Percentiles rank a stretch among this genome's conserved stretches.
phyloP scores from a whole-genome alignment of 2,797 vertebrate species.

The Lophotriccus pileatus region DNA sequence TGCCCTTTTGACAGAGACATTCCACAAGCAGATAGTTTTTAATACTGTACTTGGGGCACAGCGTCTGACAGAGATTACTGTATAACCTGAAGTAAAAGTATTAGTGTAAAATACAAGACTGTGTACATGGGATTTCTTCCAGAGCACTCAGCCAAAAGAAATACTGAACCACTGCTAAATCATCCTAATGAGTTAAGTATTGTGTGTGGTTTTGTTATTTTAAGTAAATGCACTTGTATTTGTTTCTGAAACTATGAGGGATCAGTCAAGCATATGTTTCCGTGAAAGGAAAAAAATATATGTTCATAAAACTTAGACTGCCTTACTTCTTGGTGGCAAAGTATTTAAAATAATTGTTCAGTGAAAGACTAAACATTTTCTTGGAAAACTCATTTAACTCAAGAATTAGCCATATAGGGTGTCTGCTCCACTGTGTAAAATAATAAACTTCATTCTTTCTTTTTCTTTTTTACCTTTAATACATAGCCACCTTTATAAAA shows the following conservation, averaged over 20 bases:
- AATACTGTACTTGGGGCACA: neutral
- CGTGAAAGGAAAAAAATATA: neutral
- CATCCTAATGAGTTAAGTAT: slow-evolving; percentile 43
- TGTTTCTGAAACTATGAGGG: slow-evolving; percentile 44
- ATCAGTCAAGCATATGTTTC: slow-evolving; percentile 29
- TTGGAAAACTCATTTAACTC: slow-evolving; percentile 20
- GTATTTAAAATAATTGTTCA: slow-evolving; percentile 57
- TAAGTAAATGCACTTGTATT: slow-evolving; percentile 40
- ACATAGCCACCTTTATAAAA: slow-evolving; percentile 11
- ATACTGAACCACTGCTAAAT: neutral
- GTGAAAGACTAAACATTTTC: slow-evolving; percentile 42
- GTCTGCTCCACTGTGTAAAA: neutral
- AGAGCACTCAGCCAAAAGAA: slow-evolving; percentile 46
- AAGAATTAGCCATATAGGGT: neutral
- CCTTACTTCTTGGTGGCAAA: neutral
- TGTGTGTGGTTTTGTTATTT: slow-evolving; percentile 52
- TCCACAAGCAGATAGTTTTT: slow-evolving; percentile 8
- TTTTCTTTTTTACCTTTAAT: slow-evolving; percentile 14
- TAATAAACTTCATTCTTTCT: neutral
- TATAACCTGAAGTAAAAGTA: slow-evolving; percentile 34
- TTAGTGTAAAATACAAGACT: slow-evolving; percentile 31
- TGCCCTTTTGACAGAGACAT: neutral
- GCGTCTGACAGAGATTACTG: neutral
- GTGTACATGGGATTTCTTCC: slow-evolving; percentile 44
- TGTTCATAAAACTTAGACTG: neutral